Percentiles rank a stretch among this genome's conserved stretches.
Evolutionary conservation across 2,113 vertebrate genomes (phyloP).

Genomic region (Lipophrys pholis): DNA sequence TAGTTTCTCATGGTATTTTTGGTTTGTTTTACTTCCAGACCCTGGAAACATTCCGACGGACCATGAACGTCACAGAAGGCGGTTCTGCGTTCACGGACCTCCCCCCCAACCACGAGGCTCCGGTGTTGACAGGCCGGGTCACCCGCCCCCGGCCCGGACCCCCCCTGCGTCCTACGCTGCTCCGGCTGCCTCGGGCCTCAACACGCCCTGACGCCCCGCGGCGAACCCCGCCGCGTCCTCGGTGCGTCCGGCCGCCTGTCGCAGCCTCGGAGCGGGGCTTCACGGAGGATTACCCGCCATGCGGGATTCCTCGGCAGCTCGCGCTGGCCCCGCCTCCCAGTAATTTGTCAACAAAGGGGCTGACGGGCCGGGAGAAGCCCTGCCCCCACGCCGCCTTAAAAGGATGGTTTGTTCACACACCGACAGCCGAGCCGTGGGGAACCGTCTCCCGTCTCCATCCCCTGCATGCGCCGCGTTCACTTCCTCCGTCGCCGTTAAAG

Average conservation of each 20-base stretch:
- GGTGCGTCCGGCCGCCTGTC: not conserved
- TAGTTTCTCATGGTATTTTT: too few relatives aligned
- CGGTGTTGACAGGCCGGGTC: constrained; percentile 74
- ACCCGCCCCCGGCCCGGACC: constrained; percentile 36
- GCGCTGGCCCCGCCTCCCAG: constrained; percentile 71
- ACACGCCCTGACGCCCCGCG: not conserved
- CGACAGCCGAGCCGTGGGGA: constrained; percentile 80
- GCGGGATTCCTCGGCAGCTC: constrained; percentile 64
- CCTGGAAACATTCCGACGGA: too few relatives aligned
- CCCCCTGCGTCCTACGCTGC: not conserved
- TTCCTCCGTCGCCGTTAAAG: constrained; percentile 93
- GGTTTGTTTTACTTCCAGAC: too few relatives aligned
- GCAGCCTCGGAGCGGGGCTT: constrained; percentile 6
- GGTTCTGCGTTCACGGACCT: constrained; percentile 54
- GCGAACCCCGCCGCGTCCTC: not conserved
- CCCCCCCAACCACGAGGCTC: constrained; percentile 76
- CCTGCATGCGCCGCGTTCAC: constrained; percentile 92
- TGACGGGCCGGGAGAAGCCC: constrained; percentile 67
- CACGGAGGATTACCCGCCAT: constrained; percentile 59
- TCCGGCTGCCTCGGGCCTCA: not conserved
- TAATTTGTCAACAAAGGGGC: constrained; percentile 81
- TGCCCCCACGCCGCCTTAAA: constrained; percentile 84
- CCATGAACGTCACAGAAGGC: constrained; percentile 73
- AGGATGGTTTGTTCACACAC: constrained; percentile 82
- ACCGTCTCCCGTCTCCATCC: constrained; percentile 72